Percentiles rank a stretch among this genome's conserved stretches.
Conservation (phyloP, 2,113 vertebrate genomes). For the Amia ocellicauda region DNA sequence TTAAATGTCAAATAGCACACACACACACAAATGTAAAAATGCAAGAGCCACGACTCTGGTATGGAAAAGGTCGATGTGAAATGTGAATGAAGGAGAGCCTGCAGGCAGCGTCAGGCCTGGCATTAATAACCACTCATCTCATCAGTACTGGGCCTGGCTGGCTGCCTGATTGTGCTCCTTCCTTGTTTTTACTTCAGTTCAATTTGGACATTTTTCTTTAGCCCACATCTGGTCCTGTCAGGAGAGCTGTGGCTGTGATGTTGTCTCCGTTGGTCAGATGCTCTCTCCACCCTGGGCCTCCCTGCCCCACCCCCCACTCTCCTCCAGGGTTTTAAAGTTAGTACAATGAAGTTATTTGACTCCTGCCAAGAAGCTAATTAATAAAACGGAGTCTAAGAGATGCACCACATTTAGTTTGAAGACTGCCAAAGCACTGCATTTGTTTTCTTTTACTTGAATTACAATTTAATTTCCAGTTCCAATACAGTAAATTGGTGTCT, state of each 20-base stretch:
- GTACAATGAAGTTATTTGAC: too few relatives aligned
- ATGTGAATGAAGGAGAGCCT: not conserved
- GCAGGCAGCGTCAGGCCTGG: not conserved
- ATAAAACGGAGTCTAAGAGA: too few relatives aligned
- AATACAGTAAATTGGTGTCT: not conserved
- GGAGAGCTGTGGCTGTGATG: too few relatives aligned
- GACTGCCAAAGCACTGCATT: too few relatives aligned
- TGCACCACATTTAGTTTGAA: too few relatives aligned
- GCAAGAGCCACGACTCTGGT: not conserved
- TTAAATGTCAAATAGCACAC: slow-evolving; percentile 6
- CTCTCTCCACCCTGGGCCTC: too few relatives aligned
- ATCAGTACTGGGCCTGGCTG: not conserved
- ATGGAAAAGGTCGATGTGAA: not conserved
- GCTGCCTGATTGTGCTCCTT: not conserved
- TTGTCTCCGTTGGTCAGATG: too few relatives aligned
- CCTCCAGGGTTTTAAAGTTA: too few relatives aligned
- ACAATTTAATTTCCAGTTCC: not conserved
- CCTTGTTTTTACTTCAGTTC: not conserved
- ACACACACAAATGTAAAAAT: slow-evolving; percentile 2
- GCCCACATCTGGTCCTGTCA: not conserved
- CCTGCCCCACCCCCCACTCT: too few relatives aligned
- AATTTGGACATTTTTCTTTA: not conserved
- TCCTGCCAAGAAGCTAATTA: too few relatives aligned
- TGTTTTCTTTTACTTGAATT: not conserved
- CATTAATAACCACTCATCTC: not conserved